phyloP scores from a whole-genome alignment of 1,140 invertebrate species.

The Drosophila sproati region DNA sequence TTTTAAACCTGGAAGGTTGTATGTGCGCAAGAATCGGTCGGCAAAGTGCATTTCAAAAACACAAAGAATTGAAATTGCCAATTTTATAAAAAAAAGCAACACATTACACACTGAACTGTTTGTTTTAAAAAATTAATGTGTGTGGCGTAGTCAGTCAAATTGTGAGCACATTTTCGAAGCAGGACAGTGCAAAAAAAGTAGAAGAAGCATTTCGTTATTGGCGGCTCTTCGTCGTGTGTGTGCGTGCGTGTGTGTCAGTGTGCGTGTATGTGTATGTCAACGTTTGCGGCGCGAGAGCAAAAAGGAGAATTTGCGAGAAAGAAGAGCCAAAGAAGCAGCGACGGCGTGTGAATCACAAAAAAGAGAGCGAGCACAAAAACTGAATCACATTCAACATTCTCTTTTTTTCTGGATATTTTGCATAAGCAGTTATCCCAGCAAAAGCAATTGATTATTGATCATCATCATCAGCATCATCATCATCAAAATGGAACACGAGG shows the following conservation, averaged over 20 bases:
- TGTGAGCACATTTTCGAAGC: slow-evolving; percentile 49
- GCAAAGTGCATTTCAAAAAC: slow-evolving; percentile 54
- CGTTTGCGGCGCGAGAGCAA: slow-evolving; percentile 57
- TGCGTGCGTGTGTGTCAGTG: slow-evolving; percentile 38
- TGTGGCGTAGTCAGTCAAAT: slow-evolving; percentile 40
- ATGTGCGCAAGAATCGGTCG: slow-evolving; percentile 58
- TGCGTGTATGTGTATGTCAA: slow-evolving; percentile 57
- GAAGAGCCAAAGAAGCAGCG: slow-evolving; percentile 58
- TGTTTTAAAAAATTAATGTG: slow-evolving; percentile 45
- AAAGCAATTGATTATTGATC: slow-evolving; percentile 47
- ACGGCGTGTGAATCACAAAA: slow-evolving; percentile 73
- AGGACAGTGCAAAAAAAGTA: slow-evolving; percentile 49
- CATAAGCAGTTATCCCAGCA: slow-evolving; percentile 18
- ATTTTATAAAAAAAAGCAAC: slow-evolving; percentile 19
- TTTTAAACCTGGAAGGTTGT: slow-evolving; percentile 59
- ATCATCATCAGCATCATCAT: slow-evolving; percentile 32
- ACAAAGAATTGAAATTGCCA: slow-evolving; percentile 32
- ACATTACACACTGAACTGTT: slow-evolving; percentile 40
- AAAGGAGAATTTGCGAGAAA: slow-evolving; percentile 72
- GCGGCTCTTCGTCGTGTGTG: slow-evolving; percentile 51
- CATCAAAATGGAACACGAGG: slow-evolving; percentile 78
- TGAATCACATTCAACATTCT: slow-evolving; percentile 31
- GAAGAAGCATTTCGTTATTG: slow-evolving; percentile 61
- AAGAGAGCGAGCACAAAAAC: slow-evolving; percentile 42
- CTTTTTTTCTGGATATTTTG: slow-evolving; percentile 44